Evolutionary conservation across 2,888 invertebrate genomes (phyloP).

Genomic region (Parnassius orleans): DNA sequence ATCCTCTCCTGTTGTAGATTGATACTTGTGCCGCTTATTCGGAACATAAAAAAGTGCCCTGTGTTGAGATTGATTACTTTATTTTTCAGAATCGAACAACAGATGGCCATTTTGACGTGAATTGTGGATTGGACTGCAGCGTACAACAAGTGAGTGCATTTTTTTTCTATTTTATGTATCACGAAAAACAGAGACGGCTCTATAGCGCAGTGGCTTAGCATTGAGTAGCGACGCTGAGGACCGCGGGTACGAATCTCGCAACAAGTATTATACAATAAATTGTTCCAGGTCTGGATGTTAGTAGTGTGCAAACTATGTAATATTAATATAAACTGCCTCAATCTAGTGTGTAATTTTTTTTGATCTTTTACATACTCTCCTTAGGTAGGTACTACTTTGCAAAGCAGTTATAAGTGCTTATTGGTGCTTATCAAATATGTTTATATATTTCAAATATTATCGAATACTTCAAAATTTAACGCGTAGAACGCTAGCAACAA

Average conservation of each 20-base stretch:
- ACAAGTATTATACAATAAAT: too few species aligned
- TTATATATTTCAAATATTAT: constrained; percentile 5
- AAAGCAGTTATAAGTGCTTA: too few species aligned
- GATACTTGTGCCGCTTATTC: constrained; percentile 31
- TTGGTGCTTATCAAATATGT: background rate
- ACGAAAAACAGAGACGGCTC: too few species aligned
- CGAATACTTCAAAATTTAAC: constrained; percentile 12
- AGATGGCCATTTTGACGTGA: constrained; percentile 84
- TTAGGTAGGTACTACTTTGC: too few species aligned
- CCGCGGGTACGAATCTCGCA: too few species aligned
- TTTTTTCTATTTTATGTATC: background rate
- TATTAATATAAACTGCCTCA: too few species aligned
- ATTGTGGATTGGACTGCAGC: constrained; percentile 86
- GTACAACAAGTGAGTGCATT: constrained; percentile 83
- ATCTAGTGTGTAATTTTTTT: too few species aligned
- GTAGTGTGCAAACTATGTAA: too few species aligned
- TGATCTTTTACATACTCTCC: too few species aligned
- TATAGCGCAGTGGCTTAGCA: too few species aligned
- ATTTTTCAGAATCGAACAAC: constrained; percentile 84
- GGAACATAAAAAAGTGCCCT: constrained; percentile 32
- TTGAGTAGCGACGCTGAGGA: too few species aligned
- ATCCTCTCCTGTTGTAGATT: constrained; percentile 32
- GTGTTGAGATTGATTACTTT: constrained; percentile 18
- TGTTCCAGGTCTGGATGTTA: too few species aligned
- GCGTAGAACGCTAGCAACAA: constrained; percentile 31